Base-by-base conservation (phyloP, 1,140 invertebrate species). In the Thalassaphorura encarpata region DNA sequence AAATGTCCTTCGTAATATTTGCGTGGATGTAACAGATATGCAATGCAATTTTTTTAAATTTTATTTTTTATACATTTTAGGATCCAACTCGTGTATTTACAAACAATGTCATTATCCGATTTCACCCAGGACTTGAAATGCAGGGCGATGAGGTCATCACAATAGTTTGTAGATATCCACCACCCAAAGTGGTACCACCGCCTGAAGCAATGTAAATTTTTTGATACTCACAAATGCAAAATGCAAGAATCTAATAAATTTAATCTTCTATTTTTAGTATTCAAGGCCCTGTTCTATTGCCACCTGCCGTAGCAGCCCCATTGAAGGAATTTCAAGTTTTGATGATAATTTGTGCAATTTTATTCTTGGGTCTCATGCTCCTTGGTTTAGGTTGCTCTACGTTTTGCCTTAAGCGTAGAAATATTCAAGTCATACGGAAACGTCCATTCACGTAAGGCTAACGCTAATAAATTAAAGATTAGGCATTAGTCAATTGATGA, bases 31-130 rank as follows among this genome's bases (percentile, higher is more conserved):
- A n/a, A n/a, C n/a, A n/a, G n/a, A n/a, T n/a, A n/a, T n/a, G n/a
- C n/a, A n/a, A n/a, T n/a, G n/a, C n/a, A n/a, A n/a, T n/a, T n/a
- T n/a, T n/a, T n/a, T n/a, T n/a, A n/a, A n/a, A n/a, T n/a, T n/a
- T n/a, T n/a, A n/a, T n/a, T n/a, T n/a, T n/a, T n/a, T n/a, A n/a
- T n/a, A n/a, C n/a, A n/a, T n/a, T n/a, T n/a, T n/a, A 75, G 84
- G 87, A 90, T 75, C 89, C 89, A 49, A 82, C 87, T 61, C 80
- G 91, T 54, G 89, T 94, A 42, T 94, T 94, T 73, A 92, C 89
- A 26, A 95, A 95, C 75, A 94, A 95, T 70, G 89, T 95, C 47
- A 87, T 93, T 36, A 88, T 94, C 19, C 77, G 91, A 42, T 95
- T 94, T 73, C 90, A 94, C 73, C 87, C 87, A 3, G 83, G 82